Evolutionary conservation across 2,888 invertebrate species (phyloP).

Genomic region (Cremastinae sp.): DNA sequence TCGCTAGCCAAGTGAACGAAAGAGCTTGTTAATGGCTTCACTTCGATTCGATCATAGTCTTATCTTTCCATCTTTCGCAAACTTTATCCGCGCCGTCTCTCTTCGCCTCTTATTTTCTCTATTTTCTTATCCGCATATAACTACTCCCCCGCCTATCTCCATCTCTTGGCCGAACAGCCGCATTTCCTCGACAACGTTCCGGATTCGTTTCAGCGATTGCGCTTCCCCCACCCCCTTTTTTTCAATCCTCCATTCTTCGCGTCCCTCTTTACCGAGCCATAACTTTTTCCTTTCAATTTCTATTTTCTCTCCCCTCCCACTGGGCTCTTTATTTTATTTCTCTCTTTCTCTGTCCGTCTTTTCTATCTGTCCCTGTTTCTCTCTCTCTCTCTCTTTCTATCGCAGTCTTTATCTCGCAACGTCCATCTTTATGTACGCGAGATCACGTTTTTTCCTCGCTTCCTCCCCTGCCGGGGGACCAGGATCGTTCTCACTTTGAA

Average conservation of each 20-base stretch:
- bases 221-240: not conserved
- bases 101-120: conserved; percentile 53
- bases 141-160: conserved; percentile 37
- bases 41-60: conserved; percentile 77
- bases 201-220: conserved; percentile 44
- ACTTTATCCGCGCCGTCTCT: conserved; percentile 28
- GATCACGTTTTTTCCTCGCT: conserved; percentile 30
- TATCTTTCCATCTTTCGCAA: conserved; percentile 68
- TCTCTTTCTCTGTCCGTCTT: conserved; percentile 23
- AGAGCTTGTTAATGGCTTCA: conserved; percentile 79
- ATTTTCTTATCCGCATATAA: conserved; percentile 16
- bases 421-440: conserved; percentile 50
- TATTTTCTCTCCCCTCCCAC: conserved; percentile 31
- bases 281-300: conserved; percentile 55
- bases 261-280: conserved; percentile 38
- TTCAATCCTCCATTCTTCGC: conserved; percentile 34
- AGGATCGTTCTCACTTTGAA: conserved; percentile 1
- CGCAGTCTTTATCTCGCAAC: conserved; percentile 51
- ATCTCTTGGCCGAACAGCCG: conserved; percentile 3
- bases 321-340: conserved; percentile 19
- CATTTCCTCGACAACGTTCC: conserved; percentile 26
- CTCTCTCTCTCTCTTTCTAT: conserved; percentile 19
- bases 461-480: not conserved
- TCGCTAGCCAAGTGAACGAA: conserved; percentile 65
- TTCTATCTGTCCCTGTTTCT: too few species aligned